Evolutionary conservation across 2,113 vertebrate genomes (phyloP), one percentile per base, ranked within the genome.

Genomic region (Pelmatolapia mariae): DNA sequence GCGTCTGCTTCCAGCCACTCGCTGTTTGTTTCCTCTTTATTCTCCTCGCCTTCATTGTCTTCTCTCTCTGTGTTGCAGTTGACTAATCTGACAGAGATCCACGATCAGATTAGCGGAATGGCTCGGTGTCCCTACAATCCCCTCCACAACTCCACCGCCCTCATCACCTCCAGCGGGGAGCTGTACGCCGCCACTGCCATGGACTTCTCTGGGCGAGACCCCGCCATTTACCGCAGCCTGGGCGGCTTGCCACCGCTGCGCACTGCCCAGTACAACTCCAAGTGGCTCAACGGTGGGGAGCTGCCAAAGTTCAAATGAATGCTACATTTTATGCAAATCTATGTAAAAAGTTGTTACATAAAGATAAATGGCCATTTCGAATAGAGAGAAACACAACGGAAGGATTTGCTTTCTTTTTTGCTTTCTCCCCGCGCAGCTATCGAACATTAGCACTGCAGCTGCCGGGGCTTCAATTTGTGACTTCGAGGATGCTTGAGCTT

Each of bases 41-140:
- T 36, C 5, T 68, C 10, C 50, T 22, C 33, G 8, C 2, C 57
- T 33, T 85, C 38, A 36, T 59, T 40, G 4, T 61, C 19, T 66
- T 78, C 10, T 43, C 50, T 71, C 6, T 81, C 31, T 76, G 1
- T 31, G 29, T 90, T 18, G 4, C 87, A 99, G 98, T 90, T 99
- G 92, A 98, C 91, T 53, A 99, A 99, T 93, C 95, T 99, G 92
- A 98, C 98, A 0, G 97, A 99, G 94, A 97, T 98, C 94, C 98
- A 99, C 0, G 98, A 99, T 90, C 98, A 98, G 95, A 98, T 99
- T 95, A 99, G 97, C n/a, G 98, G 98, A 13, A 99, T 99, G 98
- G 98, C 98, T 40, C 97, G 98, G 45, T 99, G 98, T 80, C 98
- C 98, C 11, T 99, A 99, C 92, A 99, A 98, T 89, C 98, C 98